phyloP scores from a whole-genome alignment of 2,113 vertebrate genomes.

The Tricholaema leucomelas region DNA sequence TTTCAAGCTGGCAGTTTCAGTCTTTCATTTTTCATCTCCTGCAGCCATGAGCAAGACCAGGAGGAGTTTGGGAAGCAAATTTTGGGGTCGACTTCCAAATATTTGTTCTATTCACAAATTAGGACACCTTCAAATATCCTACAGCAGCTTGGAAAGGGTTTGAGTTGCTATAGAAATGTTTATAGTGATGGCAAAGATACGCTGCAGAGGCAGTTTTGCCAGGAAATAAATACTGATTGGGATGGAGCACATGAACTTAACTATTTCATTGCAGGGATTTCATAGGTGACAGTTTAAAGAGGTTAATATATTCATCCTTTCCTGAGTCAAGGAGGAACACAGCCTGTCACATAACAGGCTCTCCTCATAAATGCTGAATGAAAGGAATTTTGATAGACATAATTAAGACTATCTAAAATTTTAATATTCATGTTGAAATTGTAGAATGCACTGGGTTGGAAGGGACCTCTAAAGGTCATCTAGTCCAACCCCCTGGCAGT shows the following conservation, averaged over 20 bases:
- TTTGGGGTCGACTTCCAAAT: not conserved
- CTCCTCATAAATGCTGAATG: not conserved
- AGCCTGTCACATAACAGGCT: not conserved
- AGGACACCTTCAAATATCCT: not conserved
- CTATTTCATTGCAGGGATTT: conserved; percentile 11
- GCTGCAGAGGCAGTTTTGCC: not conserved
- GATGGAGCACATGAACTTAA: conserved; percentile 5
- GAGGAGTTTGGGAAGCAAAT: not conserved
- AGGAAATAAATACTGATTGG: conserved; percentile 8
- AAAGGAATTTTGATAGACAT: not conserved
- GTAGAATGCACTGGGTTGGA: no score
- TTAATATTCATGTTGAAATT: not conserved
- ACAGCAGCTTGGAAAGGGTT: not conserved
- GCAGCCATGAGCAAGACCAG: not conserved
- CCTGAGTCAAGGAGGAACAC: not conserved
- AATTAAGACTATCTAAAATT: not conserved
- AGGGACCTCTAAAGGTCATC: no score
- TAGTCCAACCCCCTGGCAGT: no score
- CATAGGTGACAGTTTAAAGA: conserved; percentile 23
- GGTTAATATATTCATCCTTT: conserved; percentile 19
- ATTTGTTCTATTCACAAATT: not conserved
- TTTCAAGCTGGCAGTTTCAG: not conserved
- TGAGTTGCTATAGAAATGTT: conserved; percentile 10
- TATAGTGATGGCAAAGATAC: not conserved
- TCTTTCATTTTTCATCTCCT: conserved; percentile 17